These are phyloP conservation scores for Henicopernis longicauda DNA, from an alignment of 2,113 vertebrate species.

Conservation along the genomic window DNA sequence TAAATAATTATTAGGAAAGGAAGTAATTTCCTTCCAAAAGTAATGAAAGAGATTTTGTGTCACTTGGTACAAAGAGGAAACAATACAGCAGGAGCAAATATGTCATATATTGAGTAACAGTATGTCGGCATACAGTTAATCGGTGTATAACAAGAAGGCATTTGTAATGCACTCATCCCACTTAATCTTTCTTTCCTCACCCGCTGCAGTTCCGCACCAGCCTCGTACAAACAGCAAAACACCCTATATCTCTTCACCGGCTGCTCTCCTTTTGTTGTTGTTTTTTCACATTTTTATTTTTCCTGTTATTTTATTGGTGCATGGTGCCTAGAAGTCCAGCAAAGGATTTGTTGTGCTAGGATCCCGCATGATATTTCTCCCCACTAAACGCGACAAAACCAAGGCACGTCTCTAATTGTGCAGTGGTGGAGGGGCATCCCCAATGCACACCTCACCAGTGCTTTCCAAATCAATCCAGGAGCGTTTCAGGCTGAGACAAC, in stretches of 20 bases:
- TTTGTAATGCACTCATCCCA: neutral
- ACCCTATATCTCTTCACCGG: neutral
- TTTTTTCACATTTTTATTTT: neutral
- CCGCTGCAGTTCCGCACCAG: neutral
- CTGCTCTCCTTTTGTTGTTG: neutral
- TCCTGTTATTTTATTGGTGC: neutral
- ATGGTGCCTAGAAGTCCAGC: neutral
- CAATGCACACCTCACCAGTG: rapidly evolving
- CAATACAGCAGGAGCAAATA: neutral
- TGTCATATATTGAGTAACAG: neutral
- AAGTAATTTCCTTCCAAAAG: neutral
- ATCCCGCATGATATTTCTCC: neutral
- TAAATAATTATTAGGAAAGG: neutral
- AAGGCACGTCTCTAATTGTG: neutral
- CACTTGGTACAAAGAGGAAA: neutral
- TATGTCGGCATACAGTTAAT: neutral
- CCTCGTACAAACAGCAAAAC: neutral
- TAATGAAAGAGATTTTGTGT: neutral
- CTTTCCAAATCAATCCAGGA: neutral
- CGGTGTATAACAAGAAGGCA: rapidly evolving
- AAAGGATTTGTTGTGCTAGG: neutral
- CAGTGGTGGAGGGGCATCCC: rapidly evolving
- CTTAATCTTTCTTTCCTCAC: neutral
- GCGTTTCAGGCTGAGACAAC: rapidly evolving
- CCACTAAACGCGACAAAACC: rapidly evolving